Conservation (phyloP, 2,888 invertebrate species). For the Selenia dentaria region DNA sequence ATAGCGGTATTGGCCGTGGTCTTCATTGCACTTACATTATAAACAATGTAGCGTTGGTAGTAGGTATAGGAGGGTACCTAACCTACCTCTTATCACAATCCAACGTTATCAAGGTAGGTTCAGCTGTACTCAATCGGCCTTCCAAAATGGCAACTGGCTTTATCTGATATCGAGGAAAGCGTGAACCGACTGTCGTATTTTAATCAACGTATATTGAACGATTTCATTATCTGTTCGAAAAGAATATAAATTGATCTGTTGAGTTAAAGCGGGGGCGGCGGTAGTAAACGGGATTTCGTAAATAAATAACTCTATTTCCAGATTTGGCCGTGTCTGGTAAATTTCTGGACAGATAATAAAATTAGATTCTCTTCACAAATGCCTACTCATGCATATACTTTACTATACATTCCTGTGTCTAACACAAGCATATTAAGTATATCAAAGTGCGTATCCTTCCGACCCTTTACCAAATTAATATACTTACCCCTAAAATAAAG, state of each 20-base stretch:
- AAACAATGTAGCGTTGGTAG: neutral
- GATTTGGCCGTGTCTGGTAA: constrained; percentile 11
- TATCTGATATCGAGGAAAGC: neutral
- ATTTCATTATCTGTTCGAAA: too few species aligned
- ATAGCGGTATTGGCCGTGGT: constrained; percentile 12
- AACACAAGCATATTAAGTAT: too few species aligned
- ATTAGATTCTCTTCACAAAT: neutral
- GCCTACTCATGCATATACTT: neutral
- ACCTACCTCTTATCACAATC: constrained; percentile 11
- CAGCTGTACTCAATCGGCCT: constrained; percentile 6
- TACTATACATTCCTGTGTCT: too few species aligned
- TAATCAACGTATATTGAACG: neutral
- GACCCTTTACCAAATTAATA: too few species aligned
- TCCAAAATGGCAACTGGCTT: constrained; percentile 2
- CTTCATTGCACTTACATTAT: constrained; percentile 7
- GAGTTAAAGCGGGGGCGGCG: too few species aligned
- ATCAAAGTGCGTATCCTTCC: too few species aligned
- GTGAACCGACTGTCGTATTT: neutral
- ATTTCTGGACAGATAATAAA: constrained; percentile 14
- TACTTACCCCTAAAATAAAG: too few species aligned
- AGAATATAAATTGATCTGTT: too few species aligned
- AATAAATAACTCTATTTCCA: constrained; percentile 17
- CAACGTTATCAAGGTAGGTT: constrained; percentile 4
- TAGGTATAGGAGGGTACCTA: neutral
- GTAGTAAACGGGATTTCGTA: constrained; percentile 4